phyloP scores from a whole-genome alignment of 2,888 invertebrate genomes.

The Penaeus monodon region DNA sequence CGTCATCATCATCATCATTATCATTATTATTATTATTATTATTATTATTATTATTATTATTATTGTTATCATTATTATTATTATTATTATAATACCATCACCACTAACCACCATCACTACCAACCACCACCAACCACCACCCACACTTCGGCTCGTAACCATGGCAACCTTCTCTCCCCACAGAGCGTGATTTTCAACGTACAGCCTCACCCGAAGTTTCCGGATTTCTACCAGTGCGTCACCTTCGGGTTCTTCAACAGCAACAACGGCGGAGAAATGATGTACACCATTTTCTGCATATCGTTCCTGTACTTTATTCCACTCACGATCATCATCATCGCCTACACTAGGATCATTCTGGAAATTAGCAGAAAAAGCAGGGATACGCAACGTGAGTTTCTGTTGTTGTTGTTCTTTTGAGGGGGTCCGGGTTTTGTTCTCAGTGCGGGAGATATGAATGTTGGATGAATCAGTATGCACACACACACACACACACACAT shows the following conservation, averaged over 20 bases:
- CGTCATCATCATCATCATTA: too few species aligned
- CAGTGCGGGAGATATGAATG: too few species aligned
- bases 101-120: background rate
- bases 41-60: too few species aligned
- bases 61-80: too few species aligned
- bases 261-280: conserved; percentile 46
- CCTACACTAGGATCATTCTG: conserved; percentile 45
- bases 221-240: conserved; percentile 81
- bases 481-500: too few species aligned
- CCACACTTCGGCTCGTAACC: too few species aligned
- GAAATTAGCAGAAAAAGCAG: conserved; percentile 48
- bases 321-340: conserved; percentile 50
- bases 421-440: too few species aligned
- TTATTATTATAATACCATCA: background rate
- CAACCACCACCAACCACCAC: too few species aligned
- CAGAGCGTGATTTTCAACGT: conserved; percentile 83
- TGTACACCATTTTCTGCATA: conserved; percentile 57
- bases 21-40: too few species aligned
- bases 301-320: conserved; percentile 55
- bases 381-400: conserved; percentile 37
- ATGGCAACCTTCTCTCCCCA: conserved; percentile 66
- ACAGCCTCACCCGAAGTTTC: conserved; percentile 76
- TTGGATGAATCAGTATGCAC: too few species aligned
- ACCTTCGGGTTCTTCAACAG: conserved; percentile 79
- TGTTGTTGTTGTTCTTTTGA: too few species aligned